Evolutionary conservation across 2,797 vertebrate genomes (phyloP).

Genomic region (Pipistrellus pygmaeus): DNA sequence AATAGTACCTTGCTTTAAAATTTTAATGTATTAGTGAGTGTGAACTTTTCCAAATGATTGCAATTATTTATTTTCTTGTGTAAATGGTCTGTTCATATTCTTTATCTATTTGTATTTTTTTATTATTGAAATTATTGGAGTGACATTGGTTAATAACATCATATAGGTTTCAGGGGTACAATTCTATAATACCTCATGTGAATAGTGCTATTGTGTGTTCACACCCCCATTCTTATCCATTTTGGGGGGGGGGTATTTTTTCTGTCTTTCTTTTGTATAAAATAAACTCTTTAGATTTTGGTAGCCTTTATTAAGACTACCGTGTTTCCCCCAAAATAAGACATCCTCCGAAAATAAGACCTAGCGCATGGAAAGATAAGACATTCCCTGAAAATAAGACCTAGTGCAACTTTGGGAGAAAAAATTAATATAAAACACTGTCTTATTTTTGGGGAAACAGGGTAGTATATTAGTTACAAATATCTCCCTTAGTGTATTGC

Average conservation of each 20-base stretch:
- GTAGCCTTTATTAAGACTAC: neutral
- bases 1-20: neutral
- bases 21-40: neutral
- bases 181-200: neutral
- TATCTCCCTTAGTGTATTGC: neutral
- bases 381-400: no score
- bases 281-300: neutral
- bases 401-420: no score
- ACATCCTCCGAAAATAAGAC: no score
- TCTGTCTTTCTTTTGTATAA: neutral
- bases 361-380: no score
- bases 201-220: neutral
- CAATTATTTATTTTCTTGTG: neutral
- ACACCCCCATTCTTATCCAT: neutral
- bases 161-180: neutral
- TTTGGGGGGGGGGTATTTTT: neutral
- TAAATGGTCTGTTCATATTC: neutral
- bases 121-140: neutral
- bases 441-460: no score
- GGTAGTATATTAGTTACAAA: neutral
- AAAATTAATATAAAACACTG: no score
- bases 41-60: constrained; percentile 7
- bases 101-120: neutral
- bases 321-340: no score
- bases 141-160: neutral